Conservation (phyloP, 2,888 invertebrate genomes). For the Strigamia maritima region DNA sequence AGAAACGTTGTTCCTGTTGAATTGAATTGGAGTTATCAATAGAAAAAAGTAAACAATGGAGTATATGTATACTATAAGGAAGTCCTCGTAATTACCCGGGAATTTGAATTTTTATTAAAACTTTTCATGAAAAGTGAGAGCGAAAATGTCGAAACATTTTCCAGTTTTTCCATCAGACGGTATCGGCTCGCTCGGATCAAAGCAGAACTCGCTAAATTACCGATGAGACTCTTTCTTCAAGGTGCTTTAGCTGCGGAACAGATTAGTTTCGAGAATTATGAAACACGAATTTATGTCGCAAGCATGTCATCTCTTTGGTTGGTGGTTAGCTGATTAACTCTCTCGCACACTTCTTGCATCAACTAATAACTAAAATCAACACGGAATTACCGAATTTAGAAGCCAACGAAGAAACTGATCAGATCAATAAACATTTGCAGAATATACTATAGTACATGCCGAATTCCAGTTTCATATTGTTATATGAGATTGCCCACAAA, state of each 20-base stretch:
- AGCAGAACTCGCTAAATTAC: constrained; percentile 89
- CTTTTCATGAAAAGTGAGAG: constrained; percentile 96
- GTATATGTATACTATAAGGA: too few species aligned
- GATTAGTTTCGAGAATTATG: constrained; percentile 89
- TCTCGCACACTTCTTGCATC: constrained; percentile 47
- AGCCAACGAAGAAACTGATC: constrained; percentile 91
- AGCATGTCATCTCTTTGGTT: too few species aligned
- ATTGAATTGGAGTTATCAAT: too few species aligned
- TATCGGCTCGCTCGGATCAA: constrained; percentile 90
- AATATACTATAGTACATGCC: constrained; percentile 64
- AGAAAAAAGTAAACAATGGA: too few species aligned
- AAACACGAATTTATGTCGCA: constrained; percentile 97
- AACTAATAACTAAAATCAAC: constrained; percentile 83
- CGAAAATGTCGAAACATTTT: constrained; percentile 98
- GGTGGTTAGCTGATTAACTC: too few species aligned
- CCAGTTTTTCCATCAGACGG: constrained; percentile 95
- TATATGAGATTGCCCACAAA: background rate
- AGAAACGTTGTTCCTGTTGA: too few species aligned
- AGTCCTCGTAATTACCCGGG: too few species aligned
- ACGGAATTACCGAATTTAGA: constrained; percentile 92
- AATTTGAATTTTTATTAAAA: constrained; percentile 62
- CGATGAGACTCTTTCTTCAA: constrained; percentile 88
- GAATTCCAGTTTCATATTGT: background rate
- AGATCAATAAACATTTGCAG: constrained; percentile 91
- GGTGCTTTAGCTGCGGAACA: constrained; percentile 90